Evolutionary conservation across 2,113 vertebrate genomes (phyloP).

Genomic region (Cochlearius cochlearius): DNA sequence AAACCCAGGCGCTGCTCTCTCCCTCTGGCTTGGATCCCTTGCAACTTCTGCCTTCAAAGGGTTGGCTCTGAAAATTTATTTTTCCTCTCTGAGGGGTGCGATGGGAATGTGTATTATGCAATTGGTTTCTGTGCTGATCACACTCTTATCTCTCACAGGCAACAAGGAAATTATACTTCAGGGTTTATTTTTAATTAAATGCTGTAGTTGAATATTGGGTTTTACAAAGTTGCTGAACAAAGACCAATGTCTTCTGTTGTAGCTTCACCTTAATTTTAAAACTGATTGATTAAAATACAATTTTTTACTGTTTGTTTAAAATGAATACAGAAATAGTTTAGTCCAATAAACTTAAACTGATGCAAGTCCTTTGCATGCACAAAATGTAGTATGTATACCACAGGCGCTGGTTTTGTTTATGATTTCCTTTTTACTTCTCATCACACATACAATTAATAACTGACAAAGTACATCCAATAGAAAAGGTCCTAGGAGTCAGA

Average conservation of each 20-base stretch:
- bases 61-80: neutral
- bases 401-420: neutral
- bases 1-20: neutral
- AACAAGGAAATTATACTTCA: neutral
- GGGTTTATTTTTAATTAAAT: slow-evolving; percentile 20
- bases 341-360: neutral
- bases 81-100: neutral
- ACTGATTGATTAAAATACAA: neutral
- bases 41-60: neutral
- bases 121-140: neutral
- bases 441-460: neutral
- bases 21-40: neutral
- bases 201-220: neutral
- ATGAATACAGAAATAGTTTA: neutral
- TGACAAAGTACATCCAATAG: neutral
- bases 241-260: neutral
- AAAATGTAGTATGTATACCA: neutral
- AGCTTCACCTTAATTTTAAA: neutral
- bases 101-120: neutral
- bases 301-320: neutral
- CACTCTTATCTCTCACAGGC: neutral
- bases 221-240: neutral
- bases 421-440: neutral
- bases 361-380: neutral
- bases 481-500: neutral